Base-by-base conservation (phyloP, 2,113 vertebrate genomes). In the Tricholaema leucomelas region DNA sequence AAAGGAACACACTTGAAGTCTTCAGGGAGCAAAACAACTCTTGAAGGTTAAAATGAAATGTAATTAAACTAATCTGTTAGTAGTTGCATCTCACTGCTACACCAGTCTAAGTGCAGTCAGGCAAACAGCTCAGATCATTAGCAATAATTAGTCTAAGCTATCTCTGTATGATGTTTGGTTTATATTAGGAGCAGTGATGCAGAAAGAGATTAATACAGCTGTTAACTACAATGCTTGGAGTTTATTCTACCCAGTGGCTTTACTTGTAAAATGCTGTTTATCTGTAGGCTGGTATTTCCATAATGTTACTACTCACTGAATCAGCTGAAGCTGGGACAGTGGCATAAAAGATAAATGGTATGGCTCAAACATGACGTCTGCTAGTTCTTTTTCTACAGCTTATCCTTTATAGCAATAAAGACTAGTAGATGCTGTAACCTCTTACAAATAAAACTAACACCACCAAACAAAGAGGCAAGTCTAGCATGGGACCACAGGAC, bases 131-230 rank as follows among this genome's bases (percentile, higher is more conserved):
- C 85, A 70, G 67, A 82, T 73, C 82, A 88, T 95, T 93, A 95
- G 33, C 69, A 91, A 35, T 87, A 91, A 96, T 94, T 93, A 95
- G 61, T 76, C 75, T 72, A 70, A 40, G 50, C 30, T 73, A 63
- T 60, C 56, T 89, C 35, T 63, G 82, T 61, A 61, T 79, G 69
- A 85, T 70, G 59, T 61, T 82, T 91, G 52, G 67, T 94, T 91
- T 95, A 74, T 93, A 91, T 93, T 82, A 83, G 64, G 90, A 80
- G 40, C 60, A 55, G 56, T 59, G 90, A 93, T 96, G 76, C 60
- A 94, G 64, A 66, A 90, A 85, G 58, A 86, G 93, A 85, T 96
- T 92, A 95, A 91, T 87, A 94, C 72, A 92, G 88, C 76, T 91
- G 88, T 82, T 94, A 95, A 82, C 67, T 61, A 82, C 93, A 92